A percentile compares a stretch with the other conserved stretches of the same genome.
phyloP scores from a whole-genome alignment of 2,797 vertebrate genomes.

The Galago senegalensis region DNA sequence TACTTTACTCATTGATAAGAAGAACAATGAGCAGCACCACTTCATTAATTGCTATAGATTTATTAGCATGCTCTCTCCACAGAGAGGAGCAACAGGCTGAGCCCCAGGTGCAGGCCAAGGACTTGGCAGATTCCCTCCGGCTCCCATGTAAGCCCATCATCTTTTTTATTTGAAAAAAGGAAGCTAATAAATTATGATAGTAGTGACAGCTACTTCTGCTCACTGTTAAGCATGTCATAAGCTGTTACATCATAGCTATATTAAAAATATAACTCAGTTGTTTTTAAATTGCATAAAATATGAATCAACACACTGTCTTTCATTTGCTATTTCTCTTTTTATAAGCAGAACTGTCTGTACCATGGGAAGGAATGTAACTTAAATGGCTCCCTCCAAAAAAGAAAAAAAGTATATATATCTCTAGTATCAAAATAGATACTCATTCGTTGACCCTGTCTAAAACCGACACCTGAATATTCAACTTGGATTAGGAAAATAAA shows the following conservation, averaged over 20 bases:
- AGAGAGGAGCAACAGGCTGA: conserved; percentile 47
- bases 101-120: conserved; percentile 67
- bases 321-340: neutral
- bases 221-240: conserved; percentile 82
- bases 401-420: neutral
- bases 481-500: conserved; percentile 58
- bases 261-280: conserved; percentile 76
- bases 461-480: conserved; percentile 41
- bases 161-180: conserved; percentile 73
- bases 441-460: neutral
- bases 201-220: conserved; percentile 85
- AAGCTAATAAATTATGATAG: conserved; percentile 83
- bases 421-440: conserved; percentile 4
- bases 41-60: conserved; percentile 82
- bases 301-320: conserved; percentile 61
- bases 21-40: neutral
- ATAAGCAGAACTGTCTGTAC: neutral
- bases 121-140: conserved; percentile 81
- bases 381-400: neutral
- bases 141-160: conserved; percentile 76
- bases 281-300: conserved; percentile 82
- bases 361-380: neutral
- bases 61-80: conserved; percentile 56
- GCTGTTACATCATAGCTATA: conserved; percentile 77
- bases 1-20: conserved; percentile 4